Percentiles rank a stretch among this genome's conserved stretches.
phyloP scores from a whole-genome alignment of 2,113 vertebrate species.

The Callithrix jacchus region DNA sequence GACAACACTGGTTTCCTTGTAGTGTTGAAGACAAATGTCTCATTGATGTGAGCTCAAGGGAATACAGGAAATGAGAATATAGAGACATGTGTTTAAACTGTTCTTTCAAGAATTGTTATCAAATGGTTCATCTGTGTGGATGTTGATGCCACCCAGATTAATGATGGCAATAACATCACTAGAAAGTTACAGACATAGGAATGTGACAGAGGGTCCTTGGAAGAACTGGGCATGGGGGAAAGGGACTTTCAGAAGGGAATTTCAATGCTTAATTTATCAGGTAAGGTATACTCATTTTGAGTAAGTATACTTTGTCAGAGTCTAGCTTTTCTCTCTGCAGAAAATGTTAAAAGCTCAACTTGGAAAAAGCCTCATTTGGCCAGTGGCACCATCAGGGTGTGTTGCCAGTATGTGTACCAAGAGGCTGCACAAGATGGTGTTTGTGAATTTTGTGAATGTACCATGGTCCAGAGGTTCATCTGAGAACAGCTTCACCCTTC shows the following conservation, averaged over 20 bases:
- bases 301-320: not conserved
- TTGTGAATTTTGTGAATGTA: not conserved
- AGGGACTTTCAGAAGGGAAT: not conserved
- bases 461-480: not conserved
- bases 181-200: not conserved
- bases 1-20: not conserved
- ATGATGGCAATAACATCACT: not conserved
- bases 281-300: not conserved
- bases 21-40: not conserved
- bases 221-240: not conserved
- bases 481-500: not conserved
- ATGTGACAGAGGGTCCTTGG: not conserved
- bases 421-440: not conserved
- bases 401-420: not conserved
- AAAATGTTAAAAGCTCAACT: not conserved
- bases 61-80: not conserved
- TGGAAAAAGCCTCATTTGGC: not conserved
- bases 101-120: not conserved
- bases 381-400: not conserved
- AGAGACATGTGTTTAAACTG: not conserved
- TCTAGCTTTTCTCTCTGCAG: not conserved
- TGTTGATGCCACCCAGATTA: not conserved
- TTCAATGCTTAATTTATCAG: not conserved
- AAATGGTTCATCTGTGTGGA: not conserved
- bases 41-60: not conserved